A percentile compares a stretch with the other conserved stretches of the same genome.
Evolutionary conservation across 2,888 invertebrate genomes (phyloP).

Genomic region (Nemotelus nigrinus): DNA sequence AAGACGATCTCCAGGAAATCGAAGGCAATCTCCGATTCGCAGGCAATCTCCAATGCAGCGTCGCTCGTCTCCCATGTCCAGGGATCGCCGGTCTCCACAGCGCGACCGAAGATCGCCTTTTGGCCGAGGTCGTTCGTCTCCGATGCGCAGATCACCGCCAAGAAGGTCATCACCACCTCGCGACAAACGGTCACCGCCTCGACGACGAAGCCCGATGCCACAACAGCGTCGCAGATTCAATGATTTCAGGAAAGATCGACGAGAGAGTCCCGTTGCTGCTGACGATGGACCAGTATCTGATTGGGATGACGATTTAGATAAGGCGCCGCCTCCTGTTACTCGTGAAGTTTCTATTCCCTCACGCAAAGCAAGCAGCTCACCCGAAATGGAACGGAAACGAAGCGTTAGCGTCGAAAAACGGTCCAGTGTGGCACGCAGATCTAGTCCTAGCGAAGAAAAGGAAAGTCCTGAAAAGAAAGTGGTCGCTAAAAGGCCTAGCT

Average conservation of each 20-base stretch:
- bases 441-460: constrained; percentile 52
- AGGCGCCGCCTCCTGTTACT: neutral
- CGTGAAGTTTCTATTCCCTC: constrained; percentile 7
- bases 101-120: constrained; percentile 51
- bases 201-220: constrained; percentile 1
- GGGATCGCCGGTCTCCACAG: constrained; percentile 53
- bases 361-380: constrained; percentile 17
- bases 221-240: constrained; percentile 42
- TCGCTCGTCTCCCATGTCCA: constrained; percentile 50
- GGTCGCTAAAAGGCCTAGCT: constrained; percentile 37
- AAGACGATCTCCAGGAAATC: constrained; percentile 58
- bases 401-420: constrained; percentile 40
- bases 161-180: constrained; percentile 42
- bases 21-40: constrained; percentile 52
- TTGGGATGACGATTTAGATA: constrained; percentile 53
- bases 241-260: constrained; percentile 40
- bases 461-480: constrained; percentile 49
- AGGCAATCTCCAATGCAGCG: constrained; percentile 27
- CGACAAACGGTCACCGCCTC: constrained; percentile 31
- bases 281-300: constrained; percentile 54
- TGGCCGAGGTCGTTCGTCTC: constrained; percentile 53
- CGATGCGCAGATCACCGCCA: constrained; percentile 52
- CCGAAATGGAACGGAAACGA: constrained; percentile 47
- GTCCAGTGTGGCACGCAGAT: constrained; percentile 47
- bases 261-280: constrained; percentile 1